A percentile compares a stretch with the other conserved stretches of the same genome.
phyloP scores from a whole-genome alignment of 1,140 invertebrate genomes.

The Neodiprion fabricii region DNA sequence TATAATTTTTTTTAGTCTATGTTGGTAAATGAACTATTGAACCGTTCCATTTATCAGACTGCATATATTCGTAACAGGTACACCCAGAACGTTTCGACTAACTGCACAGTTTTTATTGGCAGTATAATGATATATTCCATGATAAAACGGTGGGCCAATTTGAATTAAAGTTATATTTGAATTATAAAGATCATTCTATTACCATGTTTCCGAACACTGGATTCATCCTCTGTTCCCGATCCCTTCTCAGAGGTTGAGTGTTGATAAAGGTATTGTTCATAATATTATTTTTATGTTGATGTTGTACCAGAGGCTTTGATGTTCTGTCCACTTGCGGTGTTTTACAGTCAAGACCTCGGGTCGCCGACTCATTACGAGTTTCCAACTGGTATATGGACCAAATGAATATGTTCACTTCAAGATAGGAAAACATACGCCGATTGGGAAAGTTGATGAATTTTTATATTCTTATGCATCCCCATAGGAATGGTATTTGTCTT shows the following conservation, averaged over 20 bases:
- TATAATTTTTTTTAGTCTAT: too few species aligned
- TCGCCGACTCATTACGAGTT: constrained; percentile 35
- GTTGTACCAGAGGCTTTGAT: constrained; percentile 61
- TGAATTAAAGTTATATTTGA: too few species aligned
- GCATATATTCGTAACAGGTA: too few species aligned
- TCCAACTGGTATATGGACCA: constrained; percentile 29
- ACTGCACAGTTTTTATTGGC: too few species aligned
- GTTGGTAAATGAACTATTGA: too few species aligned
- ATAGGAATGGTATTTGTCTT: not conserved
- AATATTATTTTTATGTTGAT: constrained; percentile 30
- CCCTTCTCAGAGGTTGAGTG: constrained; percentile 34
- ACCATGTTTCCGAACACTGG: constrained; percentile 68
- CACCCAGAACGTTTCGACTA: too few species aligned
- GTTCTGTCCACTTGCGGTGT: constrained; percentile 69
- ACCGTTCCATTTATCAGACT: too few species aligned
- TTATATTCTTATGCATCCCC: not conserved
- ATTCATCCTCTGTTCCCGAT: constrained; percentile 66
- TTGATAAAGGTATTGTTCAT: constrained; percentile 37
- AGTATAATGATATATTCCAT: too few species aligned
- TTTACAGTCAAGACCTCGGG: constrained; percentile 23
- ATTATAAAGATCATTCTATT: constrained; percentile 43
- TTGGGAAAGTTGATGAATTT: not conserved
- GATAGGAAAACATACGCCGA: not conserved
- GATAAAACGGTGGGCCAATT: too few species aligned
- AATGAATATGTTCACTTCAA: not conserved